Evolutionary conservation across 2,888 invertebrate species (phyloP), one percentile per base, ranked within the genome.

Genomic region (Thelaira solivaga): DNA sequence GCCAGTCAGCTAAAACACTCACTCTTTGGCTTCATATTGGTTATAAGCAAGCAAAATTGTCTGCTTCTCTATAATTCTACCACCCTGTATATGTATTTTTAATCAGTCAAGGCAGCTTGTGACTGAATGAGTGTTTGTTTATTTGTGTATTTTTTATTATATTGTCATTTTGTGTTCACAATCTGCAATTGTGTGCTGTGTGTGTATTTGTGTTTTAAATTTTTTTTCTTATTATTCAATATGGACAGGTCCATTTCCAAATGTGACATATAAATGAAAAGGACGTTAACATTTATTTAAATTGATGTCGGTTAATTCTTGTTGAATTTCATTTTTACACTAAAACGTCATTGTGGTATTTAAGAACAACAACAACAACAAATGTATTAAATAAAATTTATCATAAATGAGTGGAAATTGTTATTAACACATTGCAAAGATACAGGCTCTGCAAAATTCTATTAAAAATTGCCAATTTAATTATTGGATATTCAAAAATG

Each of bases 281-380:
- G 72, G 75, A 77, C 81, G 51, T 80, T 75, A 77, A 76, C 81
- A 68, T 72, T 75, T 72, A 81, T 81, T 79, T 61, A 64, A 64
- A 72, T 76, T 69, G 76, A 61, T 76, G 76, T 79, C 78, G 64
- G 57, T 64, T 75, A 53, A 68, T 73, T 73, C 64, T 39, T 61
- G 65, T 73, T 74, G 36, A 53, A 68, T 59, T 80, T 74, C 61
- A 53, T 62, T 64, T 55, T 72, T 45, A 53, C 45, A 62, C 18
- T 24, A 62, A 34, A 47, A 49, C 41, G 31, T 73, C 31, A 26
- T 65, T 64, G 57, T 59, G 71, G 65, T 65, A 57, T 73, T 73
- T 59, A 65, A 49, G 24, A 39, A 53, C 5, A 26, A 73, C 51
- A 53, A 34, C 24, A 45, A 45, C 8, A 26, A 29, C 16, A 68